Evolutionary conservation across 2,797 vertebrate species (phyloP), one percentile per base, ranked within the genome.

Genomic region (Scolopax rusticola): DNA sequence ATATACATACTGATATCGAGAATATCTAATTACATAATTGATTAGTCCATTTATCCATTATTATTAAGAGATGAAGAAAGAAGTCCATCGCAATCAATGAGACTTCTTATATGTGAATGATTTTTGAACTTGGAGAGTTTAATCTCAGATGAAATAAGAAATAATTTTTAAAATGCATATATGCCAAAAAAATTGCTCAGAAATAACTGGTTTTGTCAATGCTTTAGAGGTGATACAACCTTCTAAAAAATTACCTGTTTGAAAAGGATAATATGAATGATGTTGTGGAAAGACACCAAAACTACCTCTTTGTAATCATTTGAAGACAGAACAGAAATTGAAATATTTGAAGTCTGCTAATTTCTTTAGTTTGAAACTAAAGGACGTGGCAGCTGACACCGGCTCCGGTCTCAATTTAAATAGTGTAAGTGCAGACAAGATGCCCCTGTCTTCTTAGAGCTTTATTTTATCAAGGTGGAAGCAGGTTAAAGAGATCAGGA

Each of bases 391-490:
- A 70, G 48, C 14, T 19, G 53, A 3, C 0, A 2, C 7, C 15
- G 3, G 19, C 47, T 79, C 38, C 30, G 40, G 24, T 18, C 60
- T 63, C 41, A 69, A n/a, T 59, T 84, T 50, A 47, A 59, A 45
- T 2, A n/a, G 12, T 57, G 15, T n/a, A 38, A 71, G 27, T 23
- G 12, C 57, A 65, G 43, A 85, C 36, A 36, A 36, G 11, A 30
- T 50, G 15, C 41, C 16, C 68, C 27, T 70, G 25, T 59, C 54
- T 28, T 79, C 43, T 60, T 27, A 14, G 43, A 67, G 54, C 24
- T 94, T 65, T 84, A 43, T 94, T 91, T 90, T 67, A 25, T 83
- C 68, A 32, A 45, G 19, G 41, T 94, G 69, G 51, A 65, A 90
- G 60, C 50, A 83, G 27, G 43, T 92, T 80, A 32, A 64, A 93